These are phyloP conservation scores for Neotoma lepida DNA, from an alignment of 2,113 vertebrate species.

Conservation along the genomic window DNA sequence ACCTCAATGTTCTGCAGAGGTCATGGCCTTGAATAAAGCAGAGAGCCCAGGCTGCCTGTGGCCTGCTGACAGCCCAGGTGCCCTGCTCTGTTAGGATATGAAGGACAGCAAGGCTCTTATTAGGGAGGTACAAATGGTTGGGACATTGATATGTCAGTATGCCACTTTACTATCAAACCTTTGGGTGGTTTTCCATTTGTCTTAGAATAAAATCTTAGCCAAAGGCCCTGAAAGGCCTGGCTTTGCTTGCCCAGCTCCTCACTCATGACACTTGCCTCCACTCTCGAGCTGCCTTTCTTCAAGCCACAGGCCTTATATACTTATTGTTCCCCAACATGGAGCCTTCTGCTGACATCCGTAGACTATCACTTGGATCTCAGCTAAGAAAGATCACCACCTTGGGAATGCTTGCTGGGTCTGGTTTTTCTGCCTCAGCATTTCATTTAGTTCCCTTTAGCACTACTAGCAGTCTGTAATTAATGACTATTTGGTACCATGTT, in stretches of 20 bases:
- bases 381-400: background rate
- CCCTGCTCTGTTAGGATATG: background rate
- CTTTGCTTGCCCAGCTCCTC: background rate
- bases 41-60: background rate
- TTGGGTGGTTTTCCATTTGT: background rate
- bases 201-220: slow-evolving; percentile 19
- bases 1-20: background rate
- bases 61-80: background rate
- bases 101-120: background rate
- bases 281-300: background rate
- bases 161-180: background rate
- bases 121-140: no score
- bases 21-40: background rate
- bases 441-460: background rate
- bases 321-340: background rate
- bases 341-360: background rate
- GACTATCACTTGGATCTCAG: background rate
- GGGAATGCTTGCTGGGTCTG: background rate
- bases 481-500: background rate
- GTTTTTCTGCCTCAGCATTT: background rate
- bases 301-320: background rate
- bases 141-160: no score
- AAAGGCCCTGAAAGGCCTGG: background rate
- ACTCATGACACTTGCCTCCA: background rate
- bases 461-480: background rate